These are phyloP conservation scores for Metopia argyrocephala DNA, from an alignment of 2,888 invertebrate genomes.

Conservation along the genomic window DNA sequence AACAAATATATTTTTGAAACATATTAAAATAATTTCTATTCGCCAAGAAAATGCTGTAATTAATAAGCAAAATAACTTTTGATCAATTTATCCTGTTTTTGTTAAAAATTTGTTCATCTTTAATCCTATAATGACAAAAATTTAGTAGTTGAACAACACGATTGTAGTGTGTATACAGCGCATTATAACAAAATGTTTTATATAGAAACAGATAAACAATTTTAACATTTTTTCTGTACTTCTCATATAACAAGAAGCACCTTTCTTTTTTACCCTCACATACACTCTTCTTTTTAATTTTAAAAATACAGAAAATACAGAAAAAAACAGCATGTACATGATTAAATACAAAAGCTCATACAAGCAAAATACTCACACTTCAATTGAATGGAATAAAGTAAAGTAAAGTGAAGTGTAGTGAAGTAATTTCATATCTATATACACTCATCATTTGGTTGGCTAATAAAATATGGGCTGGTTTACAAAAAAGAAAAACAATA, in stretches of 20 bases:
- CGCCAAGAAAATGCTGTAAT: too few species aligned
- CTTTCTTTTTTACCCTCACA: conserved; percentile 13
- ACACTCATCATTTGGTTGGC: conserved; percentile 40
- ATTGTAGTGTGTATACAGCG: too few species aligned
- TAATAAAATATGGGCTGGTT: conserved; percentile 45
- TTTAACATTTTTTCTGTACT: conserved; percentile 8
- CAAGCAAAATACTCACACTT: neutral
- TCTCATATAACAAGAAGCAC: conserved; percentile 26
- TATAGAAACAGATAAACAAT: too few species aligned
- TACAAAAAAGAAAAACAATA: conserved; percentile 2
- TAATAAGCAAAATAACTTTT: too few species aligned
- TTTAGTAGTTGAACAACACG: too few species aligned
- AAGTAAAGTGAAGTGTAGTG: conserved; percentile 1
- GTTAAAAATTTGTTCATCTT: too few species aligned
- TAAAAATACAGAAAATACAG: neutral
- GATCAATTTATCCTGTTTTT: too few species aligned
- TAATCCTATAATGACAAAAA: too few species aligned
- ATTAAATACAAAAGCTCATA: conserved; percentile 16
- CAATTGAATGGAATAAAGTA: neutral
- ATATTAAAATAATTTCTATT: too few species aligned
- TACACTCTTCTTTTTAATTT: neutral
- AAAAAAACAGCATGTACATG: neutral
- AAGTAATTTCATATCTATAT: conserved; percentile 26
- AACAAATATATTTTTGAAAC: too few species aligned
- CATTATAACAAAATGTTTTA: too few species aligned